phyloP scores from a whole-genome alignment of 2,113 vertebrate genomes.

The Sinosuthora webbiana region DNA sequence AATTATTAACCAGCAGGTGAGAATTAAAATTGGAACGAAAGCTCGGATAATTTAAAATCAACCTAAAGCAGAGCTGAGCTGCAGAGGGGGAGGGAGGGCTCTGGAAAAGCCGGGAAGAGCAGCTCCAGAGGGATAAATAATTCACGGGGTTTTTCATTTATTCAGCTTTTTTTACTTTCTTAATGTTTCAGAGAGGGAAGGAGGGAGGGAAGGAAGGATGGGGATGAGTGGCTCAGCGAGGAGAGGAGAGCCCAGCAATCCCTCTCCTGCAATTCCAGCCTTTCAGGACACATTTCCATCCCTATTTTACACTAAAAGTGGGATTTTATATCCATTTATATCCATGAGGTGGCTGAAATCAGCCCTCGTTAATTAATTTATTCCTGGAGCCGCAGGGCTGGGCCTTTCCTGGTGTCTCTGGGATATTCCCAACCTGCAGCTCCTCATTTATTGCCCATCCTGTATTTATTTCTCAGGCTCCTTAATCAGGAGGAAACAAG shows the following conservation, averaged over 20 bases:
- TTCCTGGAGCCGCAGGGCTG: rapidly evolving
- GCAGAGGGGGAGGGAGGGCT: not conserved
- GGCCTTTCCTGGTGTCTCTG: not conserved
- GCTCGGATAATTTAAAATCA: slow-evolving; percentile 3
- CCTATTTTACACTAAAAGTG: not conserved
- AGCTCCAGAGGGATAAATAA: slow-evolving; percentile 14
- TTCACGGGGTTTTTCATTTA: slow-evolving; percentile 50
- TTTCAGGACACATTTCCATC: not conserved
- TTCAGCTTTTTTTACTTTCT: slow-evolving; percentile 64
- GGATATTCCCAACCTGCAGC: not conserved
- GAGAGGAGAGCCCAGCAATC: not conserved
- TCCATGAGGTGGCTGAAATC: not conserved
- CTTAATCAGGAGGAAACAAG: not conserved
- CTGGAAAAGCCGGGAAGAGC: not conserved
- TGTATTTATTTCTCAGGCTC: not conserved
- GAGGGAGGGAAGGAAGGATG: not conserved
- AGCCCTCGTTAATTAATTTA: not conserved
- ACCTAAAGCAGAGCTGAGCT: not conserved
- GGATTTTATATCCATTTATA: not conserved
- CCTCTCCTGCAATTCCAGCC: not conserved
- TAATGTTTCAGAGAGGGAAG: slow-evolving; percentile 30
- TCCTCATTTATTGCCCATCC: not conserved
- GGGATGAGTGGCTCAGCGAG: not conserved
- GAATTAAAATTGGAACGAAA: slow-evolving; percentile 31
- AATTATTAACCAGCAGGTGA: not conserved